Evolutionary conservation across 1,140 invertebrate genomes (phyloP), one percentile per base, ranked within the genome.

Genomic region (Lepeophtheirus salmonis): DNA sequence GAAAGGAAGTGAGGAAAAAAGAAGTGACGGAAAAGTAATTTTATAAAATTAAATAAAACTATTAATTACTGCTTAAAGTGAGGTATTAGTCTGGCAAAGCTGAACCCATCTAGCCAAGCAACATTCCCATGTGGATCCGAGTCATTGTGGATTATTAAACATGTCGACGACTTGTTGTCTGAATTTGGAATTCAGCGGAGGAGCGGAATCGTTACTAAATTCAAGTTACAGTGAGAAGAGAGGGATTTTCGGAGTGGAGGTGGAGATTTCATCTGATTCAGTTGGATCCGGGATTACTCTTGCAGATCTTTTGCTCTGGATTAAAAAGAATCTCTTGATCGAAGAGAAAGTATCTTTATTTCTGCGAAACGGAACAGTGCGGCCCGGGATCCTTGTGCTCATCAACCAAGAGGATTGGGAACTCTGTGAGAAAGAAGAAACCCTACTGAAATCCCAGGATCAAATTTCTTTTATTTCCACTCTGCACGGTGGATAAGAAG

Each of bases 351-450:
- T 81, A 12, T 89, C 94, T 70, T 74, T 96, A n/a, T 94, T 96
- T 70, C 68, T 92, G 30, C 6, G n/a, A 4, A 10, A 79, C 61
- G 79, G 84, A 26, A 79, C 80, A 3, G 81, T 89, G 79, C 84
- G 89, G 60, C 89, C 89, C 4, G 90, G 90, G 30, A 94, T 95
- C 65, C 72, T 96, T 26, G 88, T 95, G 2, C 70, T 96, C 2
- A 78, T 96, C 4, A 95, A 96, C 68, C 89, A 94, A 66, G 76
- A 81, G 0, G 90, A 96, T 70, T 96, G 89, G 89, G 89, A 95
- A 73, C 70, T 95, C 21, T 68, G 83, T 75, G 81, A 79, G 13
- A 74, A 81, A 65, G 67, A 78, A 63, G 74, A 79, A 22, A 83
- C 82, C 67, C 68, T 74, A 63, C 64, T 83, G 18, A 66, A 76